Evolutionary conservation across 2,113 vertebrate species (phyloP).

Genomic region (Megaceryle maxima): DNA sequence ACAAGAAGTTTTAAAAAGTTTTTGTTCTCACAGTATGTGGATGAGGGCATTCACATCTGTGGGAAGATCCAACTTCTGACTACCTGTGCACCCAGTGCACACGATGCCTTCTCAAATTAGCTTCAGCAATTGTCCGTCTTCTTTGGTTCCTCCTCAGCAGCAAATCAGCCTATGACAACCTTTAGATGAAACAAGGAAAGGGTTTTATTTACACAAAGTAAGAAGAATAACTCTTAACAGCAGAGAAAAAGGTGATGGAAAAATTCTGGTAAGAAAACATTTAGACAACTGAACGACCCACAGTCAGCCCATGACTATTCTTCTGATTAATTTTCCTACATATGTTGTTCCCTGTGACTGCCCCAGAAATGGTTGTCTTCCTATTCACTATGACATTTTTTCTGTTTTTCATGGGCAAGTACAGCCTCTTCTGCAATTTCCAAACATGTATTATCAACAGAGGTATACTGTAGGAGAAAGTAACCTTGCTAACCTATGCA

Average conservation of each 20-base stretch:
- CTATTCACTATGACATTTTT: not conserved
- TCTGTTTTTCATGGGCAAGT: not conserved
- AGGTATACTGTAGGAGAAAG: not conserved
- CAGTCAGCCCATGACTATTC: not conserved
- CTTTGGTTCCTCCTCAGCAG: not conserved
- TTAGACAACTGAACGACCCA: not conserved
- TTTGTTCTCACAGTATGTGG: not conserved
- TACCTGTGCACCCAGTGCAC: not conserved
- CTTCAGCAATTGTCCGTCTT: not conserved
- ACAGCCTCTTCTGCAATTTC: not conserved
- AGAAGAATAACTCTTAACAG: not conserved
- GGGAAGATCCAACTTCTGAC: not conserved
- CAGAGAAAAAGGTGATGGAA: not conserved
- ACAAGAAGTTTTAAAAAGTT: not conserved
- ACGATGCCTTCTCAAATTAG: not conserved
- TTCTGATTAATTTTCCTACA: not conserved
- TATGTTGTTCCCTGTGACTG: not conserved
- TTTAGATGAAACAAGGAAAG: not conserved
- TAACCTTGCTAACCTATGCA: not conserved
- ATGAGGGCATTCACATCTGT: not conserved
- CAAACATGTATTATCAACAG: not conserved
- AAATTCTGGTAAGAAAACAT: not conserved
- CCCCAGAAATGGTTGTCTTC: not conserved
- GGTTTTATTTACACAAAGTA: not conserved
- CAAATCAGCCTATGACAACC: not conserved